phyloP scores from a whole-genome alignment of 2,113 vertebrate species.

The Microcebus ravelobensis region DNA sequence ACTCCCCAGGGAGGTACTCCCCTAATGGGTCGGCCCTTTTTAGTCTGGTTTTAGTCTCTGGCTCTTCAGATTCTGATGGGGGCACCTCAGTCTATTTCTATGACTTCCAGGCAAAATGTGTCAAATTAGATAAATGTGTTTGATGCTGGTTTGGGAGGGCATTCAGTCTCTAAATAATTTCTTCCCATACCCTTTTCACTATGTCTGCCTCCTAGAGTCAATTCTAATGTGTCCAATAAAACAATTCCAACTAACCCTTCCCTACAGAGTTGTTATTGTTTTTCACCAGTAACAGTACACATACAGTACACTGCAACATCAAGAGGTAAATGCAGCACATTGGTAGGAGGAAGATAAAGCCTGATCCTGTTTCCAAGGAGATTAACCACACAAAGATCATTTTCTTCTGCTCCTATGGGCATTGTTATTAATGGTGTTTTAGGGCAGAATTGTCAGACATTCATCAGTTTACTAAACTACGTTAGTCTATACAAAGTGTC shows the following conservation, averaged over 20 bases:
- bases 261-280: neutral
- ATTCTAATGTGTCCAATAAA: neutral
- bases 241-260: conserved; percentile 37
- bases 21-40: conserved; percentile 69
- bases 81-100: conserved; percentile 71
- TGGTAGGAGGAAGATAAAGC: conserved; percentile 63
- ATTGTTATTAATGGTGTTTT: conserved; percentile 60
- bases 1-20: conserved; percentile 73
- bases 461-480: conserved; percentile 67
- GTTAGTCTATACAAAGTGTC: conserved; percentile 76
- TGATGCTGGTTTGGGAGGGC: conserved; percentile 27
- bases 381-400: conserved; percentile 41
- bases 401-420: conserved; percentile 65
- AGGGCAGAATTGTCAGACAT: conserved; percentile 50
- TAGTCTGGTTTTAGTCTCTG: conserved; percentile 63
- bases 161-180: conserved; percentile 42
- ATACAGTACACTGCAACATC: neutral
- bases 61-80: conserved; percentile 68
- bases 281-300: neutral
- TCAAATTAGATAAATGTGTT: conserved; percentile 72
- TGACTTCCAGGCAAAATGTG: conserved; percentile 78
- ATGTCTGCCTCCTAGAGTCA: neutral
- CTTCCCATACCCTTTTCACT: conserved; percentile 51
- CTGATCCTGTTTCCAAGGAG: conserved; percentile 42
- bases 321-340: neutral